Evolutionary conservation across 2,113 vertebrate genomes (phyloP), one percentile per base, ranked within the genome.

Genomic region (Setophaga coronata): DNA sequence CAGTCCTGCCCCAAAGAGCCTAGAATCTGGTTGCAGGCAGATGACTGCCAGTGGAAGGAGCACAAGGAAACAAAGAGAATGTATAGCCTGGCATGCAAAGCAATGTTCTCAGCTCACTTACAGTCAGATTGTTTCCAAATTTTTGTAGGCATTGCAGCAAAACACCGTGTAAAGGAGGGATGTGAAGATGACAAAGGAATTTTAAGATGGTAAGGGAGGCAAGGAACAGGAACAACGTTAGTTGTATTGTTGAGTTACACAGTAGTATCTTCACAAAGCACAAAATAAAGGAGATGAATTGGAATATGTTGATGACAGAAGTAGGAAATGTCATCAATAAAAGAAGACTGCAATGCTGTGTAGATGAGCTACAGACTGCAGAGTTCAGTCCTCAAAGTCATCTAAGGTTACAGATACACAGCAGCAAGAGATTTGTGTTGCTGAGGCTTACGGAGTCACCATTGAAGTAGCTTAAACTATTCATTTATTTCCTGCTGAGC

Each of bases 111-210:
- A 82, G 76, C 80, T 91, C 80, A 67, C 90, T 90, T 78, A 76
- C 50, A 89, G 89, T 70, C 67, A 95, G 76, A 70, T 18, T 66
- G 80, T 90, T 93, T 89, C 80, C 80, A 95, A 87, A 84, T 91
- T 87, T 86, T 84, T 89, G 93, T 74, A 77, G 95, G 93, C 72
- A 43, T 71, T 93, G 91, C 94, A 96, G 93, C 89, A 96, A 89
- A 95, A 85, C 45, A 50, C 57, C 10, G 36, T 9, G 56, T 50
- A 83, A 93, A 92, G 82, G 62, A 92, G 76, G 36, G 56, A 93
- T 78, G 34, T 81, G 86, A 95, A 89, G 86, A 83, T 92, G 86
- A 73, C 43, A 81, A 92, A 89, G 89, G 47, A 83, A 83, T 97
- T 89, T 84, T 71, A 81, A 74, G 69, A 66, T 12, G 38, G 36